Evolutionary conservation across 2,113 vertebrate species (phyloP).

Genomic region (Paramormyrops kingsleyae): DNA sequence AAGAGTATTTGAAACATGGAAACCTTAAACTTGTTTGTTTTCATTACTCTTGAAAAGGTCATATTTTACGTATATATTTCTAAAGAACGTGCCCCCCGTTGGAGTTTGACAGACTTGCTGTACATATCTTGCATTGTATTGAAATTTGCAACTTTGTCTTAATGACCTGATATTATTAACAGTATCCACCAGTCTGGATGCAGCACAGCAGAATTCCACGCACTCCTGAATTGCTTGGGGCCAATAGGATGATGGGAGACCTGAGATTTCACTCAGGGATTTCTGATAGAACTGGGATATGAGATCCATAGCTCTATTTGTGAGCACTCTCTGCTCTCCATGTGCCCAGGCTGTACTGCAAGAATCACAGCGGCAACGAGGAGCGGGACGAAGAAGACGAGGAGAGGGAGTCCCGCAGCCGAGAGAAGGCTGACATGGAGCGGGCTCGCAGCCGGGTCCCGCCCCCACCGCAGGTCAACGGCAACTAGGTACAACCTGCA

Average conservation of each 20-base stretch:
- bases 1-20: background rate
- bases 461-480: conserved; percentile 79
- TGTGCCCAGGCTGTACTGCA: conserved; percentile 83
- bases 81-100: background rate
- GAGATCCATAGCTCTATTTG: background rate
- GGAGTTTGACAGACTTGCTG: background rate
- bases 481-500: conserved; percentile 75
- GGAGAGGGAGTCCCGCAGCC: conserved; percentile 92
- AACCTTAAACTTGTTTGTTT: background rate
- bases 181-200: background rate
- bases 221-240: background rate
- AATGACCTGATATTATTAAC: background rate
- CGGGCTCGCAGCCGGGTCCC: conserved; percentile 67
- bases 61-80: background rate
- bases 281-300: background rate
- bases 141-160: background rate
- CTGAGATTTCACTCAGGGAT: background rate
- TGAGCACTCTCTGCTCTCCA: background rate
- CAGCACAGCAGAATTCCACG: background rate
- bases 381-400: conserved; percentile 97
- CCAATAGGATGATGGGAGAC: background rate
- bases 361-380: conserved; percentile 98
- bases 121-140: background rate
- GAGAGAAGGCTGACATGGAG: conserved; percentile 75
- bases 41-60: background rate